Conservation (phyloP, 2,797 vertebrate genomes). For the Catharus ustulatus region DNA sequence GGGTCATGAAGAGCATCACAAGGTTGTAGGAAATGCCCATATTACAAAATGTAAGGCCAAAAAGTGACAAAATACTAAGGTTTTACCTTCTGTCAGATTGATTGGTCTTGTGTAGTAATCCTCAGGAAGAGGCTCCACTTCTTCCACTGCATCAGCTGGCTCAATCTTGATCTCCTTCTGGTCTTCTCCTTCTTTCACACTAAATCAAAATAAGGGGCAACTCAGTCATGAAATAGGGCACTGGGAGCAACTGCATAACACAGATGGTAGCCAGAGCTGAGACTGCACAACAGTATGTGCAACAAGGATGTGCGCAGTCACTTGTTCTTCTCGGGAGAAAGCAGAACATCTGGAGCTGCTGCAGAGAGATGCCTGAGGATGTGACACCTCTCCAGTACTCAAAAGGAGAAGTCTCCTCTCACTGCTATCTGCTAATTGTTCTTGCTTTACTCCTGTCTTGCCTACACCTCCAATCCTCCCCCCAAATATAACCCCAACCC, state of each 20-base stretch:
- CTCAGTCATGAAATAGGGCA: not conserved
- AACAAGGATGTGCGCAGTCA: not conserved
- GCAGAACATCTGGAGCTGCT: not conserved
- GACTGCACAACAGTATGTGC: not conserved
- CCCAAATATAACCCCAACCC: not conserved
- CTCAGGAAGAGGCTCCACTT: slow-evolving; percentile 95
- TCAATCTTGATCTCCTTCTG: slow-evolving; percentile 97
- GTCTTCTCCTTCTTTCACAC: slow-evolving; percentile 96
- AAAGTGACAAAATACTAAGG: not conserved
- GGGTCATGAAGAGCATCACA: not conserved
- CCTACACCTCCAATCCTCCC: not conserved
- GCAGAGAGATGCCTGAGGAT: not conserved
- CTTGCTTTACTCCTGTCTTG: not conserved
- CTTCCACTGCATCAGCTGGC: slow-evolving; percentile 91
- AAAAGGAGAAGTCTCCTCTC: not conserved
- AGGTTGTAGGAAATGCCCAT: not conserved
- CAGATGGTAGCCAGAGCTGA: not conserved
- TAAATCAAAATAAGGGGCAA: slow-evolving; percentile 51
- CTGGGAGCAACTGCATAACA: not conserved
- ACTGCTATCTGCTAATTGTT: not conserved
- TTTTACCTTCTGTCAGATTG: slow-evolving; percentile 93
- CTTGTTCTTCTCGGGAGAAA: not conserved
- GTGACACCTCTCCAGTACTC: not conserved
- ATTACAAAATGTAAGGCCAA: not conserved
- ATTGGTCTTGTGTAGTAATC: slow-evolving; percentile 94